phyloP scores from a whole-genome alignment of 1,140 invertebrate genomes.

The Aphis gossypii region DNA sequence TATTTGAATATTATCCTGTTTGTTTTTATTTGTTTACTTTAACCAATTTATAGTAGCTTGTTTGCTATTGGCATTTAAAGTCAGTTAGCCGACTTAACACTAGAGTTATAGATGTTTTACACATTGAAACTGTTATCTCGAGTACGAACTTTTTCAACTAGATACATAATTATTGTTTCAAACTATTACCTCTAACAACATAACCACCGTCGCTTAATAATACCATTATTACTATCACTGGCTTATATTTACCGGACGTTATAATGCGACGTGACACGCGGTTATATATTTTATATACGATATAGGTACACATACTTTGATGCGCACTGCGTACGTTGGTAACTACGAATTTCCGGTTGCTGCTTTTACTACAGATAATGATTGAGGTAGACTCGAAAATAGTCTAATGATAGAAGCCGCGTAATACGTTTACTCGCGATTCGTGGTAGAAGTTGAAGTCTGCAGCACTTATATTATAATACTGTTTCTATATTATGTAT shows the following conservation, averaged over 20 bases:
- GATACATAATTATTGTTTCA: conserved; percentile 6
- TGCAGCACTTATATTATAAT: not conserved
- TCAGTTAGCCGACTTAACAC: not conserved
- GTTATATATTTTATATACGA: not conserved
- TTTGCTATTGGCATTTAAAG: not conserved
- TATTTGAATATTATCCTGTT: not conserved
- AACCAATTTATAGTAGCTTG: not conserved
- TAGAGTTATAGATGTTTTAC: not conserved
- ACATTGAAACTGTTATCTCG: not conserved
- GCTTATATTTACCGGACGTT: conserved; percentile 6
- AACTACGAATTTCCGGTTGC: not conserved
- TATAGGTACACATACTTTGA: not conserved
- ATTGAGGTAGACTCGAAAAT: conserved; percentile 6
- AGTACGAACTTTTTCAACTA: not conserved
- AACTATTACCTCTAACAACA: not conserved
- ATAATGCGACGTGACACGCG: not conserved
- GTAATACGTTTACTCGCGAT: not conserved
- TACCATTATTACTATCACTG: not conserved
- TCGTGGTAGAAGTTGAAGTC: not conserved
- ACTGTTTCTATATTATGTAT: not conserved
- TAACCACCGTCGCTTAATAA: not conserved
- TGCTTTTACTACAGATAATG: not conserved
- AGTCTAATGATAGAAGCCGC: not conserved
- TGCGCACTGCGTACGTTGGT: not conserved
- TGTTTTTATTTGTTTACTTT: not conserved